Evolutionary conservation across 1,140 invertebrate species (phyloP).

Genomic region (Drosophila cardini): DNA sequence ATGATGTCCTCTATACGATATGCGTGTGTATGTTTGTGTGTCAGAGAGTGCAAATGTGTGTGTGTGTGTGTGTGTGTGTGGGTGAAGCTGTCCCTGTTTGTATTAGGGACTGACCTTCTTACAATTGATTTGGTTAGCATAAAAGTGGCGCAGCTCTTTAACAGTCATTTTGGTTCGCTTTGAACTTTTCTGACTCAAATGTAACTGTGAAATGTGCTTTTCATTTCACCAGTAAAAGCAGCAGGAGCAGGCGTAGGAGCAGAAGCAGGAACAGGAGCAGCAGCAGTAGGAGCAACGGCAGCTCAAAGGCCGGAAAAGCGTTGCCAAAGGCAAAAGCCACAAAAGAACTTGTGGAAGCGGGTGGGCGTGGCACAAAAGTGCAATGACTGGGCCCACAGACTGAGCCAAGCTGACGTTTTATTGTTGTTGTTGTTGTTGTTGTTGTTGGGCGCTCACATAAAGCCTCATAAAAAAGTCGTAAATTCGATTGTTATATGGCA

Average conservation of each 20-base stretch:
- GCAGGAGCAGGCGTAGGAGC: no score
- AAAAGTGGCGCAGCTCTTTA: conserved; percentile 51
- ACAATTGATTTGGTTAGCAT: conserved; percentile 68
- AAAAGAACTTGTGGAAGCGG: conserved; percentile 46
- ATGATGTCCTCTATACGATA: conserved; percentile 15
- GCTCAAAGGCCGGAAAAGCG: conserved; percentile 77
- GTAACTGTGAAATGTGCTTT: conserved; percentile 59
- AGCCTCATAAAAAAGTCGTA: conserved; percentile 81
- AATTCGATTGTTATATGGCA: conserved; percentile 80
- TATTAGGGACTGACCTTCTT: conserved; percentile 64
- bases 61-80: conserved; percentile 8
- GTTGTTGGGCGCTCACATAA: conserved; percentile 56
- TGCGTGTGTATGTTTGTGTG: conserved; percentile 4
- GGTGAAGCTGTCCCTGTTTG: not conserved
- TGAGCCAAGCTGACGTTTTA: conserved; percentile 70
- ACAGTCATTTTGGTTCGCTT: conserved; percentile 54
- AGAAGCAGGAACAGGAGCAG: no score
- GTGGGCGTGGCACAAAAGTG: conserved; percentile 64
- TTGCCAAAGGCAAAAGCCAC: conserved; percentile 71
- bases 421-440: conserved; percentile 55
- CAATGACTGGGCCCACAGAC: conserved; percentile 68
- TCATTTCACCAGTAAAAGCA: conserved; percentile 20
- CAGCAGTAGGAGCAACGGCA: not conserved
- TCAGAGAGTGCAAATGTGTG: conserved; percentile 7
- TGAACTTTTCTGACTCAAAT: conserved; percentile 68